A percentile compares a stretch with the other conserved stretches of the same genome.
These are phyloP conservation scores for Drosophila pallidifrons DNA, from an alignment of 1,140 invertebrate genomes.

Conservation along the genomic window DNA sequence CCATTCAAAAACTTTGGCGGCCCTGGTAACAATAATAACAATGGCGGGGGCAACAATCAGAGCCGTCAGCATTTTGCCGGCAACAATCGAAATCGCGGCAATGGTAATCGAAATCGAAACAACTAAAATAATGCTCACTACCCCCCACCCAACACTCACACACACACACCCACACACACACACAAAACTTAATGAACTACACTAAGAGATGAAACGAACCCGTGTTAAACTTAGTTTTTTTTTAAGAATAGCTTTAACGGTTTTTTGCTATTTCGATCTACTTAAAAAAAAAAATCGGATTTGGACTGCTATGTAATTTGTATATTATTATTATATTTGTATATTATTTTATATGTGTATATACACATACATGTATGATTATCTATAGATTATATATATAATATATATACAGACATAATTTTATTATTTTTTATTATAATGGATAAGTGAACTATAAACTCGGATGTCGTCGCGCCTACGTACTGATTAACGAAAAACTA, in stretches of 20 bases:
- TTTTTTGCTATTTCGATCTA: slow-evolving; percentile 37
- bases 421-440: slow-evolving; percentile 14
- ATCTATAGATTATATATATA: slow-evolving; percentile 26
- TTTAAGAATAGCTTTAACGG: slow-evolving; percentile 42
- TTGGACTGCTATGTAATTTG: slow-evolving; percentile 64
- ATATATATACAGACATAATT: slow-evolving; percentile 19
- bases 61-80: slow-evolving; percentile 52
- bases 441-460: slow-evolving; percentile 2
- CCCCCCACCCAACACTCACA: background rate
- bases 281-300: slow-evolving; percentile 46
- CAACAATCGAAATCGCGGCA: slow-evolving; percentile 51
- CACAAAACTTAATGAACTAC: slow-evolving; percentile 12
- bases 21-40: slow-evolving; percentile 47
- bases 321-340: slow-evolving; percentile 48
- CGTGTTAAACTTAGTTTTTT: slow-evolving; percentile 24
- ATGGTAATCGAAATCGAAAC: slow-evolving; percentile 46
- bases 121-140: slow-evolving; percentile 16
- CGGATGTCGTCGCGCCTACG: slow-evolving; percentile 24
- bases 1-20: slow-evolving; percentile 56
- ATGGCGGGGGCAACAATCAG: slow-evolving; percentile 28
- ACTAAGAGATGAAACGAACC: slow-evolving; percentile 20
- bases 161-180: slow-evolving; percentile 3
- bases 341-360: slow-evolving; percentile 28
- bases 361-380: slow-evolving; percentile 25
- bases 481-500: slow-evolving; percentile 28